Conservation (phyloP, 2,113 vertebrate genomes). For the Lycaon pictus region DNA sequence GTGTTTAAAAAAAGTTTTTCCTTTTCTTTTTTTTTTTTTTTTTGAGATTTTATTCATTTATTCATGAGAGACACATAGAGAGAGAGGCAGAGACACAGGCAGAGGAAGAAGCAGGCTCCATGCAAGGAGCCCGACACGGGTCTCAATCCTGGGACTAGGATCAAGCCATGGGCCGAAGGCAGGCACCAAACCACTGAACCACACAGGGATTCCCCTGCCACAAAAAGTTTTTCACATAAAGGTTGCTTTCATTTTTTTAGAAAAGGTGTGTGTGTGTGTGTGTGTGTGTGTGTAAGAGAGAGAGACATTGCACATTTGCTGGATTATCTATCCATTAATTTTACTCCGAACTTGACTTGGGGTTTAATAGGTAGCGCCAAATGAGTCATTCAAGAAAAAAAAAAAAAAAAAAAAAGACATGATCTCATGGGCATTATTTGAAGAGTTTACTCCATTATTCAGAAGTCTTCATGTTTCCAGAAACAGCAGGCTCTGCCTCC, state of each 20-base stretch:
- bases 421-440: constrained; percentile 67
- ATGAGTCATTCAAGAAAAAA: constrained; percentile 41
- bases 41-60: too few relatives aligned
- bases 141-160: too few relatives aligned
- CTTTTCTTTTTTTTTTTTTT: too few relatives aligned
- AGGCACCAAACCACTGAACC: too few relatives aligned
- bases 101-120: too few relatives aligned
- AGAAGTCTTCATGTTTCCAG: constrained; percentile 65
- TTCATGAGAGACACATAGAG: too few relatives aligned
- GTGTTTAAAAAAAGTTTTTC: neutral
- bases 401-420: constrained; percentile 25
- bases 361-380: constrained; percentile 19
- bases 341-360: constrained; percentile 40
- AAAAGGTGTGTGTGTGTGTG: neutral
- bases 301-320: neutral
- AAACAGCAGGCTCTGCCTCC: constrained; percentile 27
- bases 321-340: constrained; percentile 47
- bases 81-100: too few relatives aligned
- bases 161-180: too few relatives aligned
- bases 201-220: too few relatives aligned
- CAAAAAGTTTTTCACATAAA: neutral
- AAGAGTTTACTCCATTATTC: constrained; percentile 67
- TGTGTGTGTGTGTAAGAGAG: neutral
- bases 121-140: too few relatives aligned
- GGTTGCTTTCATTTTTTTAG: neutral